Conservation (phyloP, 2,888 invertebrate species). For the Prosopocoilus inquinatus region DNA sequence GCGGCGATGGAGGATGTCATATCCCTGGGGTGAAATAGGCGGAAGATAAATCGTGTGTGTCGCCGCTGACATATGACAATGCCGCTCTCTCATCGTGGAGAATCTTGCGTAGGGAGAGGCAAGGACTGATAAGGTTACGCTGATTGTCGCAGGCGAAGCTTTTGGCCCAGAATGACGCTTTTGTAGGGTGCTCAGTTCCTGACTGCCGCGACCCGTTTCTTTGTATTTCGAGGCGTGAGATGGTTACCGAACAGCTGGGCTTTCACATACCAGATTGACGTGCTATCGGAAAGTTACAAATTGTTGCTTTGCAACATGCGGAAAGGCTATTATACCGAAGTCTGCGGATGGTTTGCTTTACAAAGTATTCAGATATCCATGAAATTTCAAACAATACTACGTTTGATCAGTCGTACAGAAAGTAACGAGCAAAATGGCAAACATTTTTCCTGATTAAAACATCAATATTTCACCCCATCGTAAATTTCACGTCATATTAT, state of each 20-base stretch:
- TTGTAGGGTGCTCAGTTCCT: conserved; percentile 4
- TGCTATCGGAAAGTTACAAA: conserved; percentile 25
- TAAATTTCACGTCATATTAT: too few relatives aligned
- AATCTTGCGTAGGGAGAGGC: conserved; percentile 1
- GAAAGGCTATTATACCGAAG: conserved; percentile 2
- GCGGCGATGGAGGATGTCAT: conserved; percentile 39
- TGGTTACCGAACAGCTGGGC: conserved; percentile 16
- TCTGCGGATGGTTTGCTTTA: not conserved
- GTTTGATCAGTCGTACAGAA: conserved; percentile 9
- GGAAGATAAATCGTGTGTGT: conserved; percentile 48
- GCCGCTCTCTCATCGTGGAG: conserved; percentile 24
- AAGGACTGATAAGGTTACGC: conserved; percentile 16
- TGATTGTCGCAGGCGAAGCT: conserved; percentile 13
- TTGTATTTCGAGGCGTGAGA: not conserved
- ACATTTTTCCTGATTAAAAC: too few relatives aligned
- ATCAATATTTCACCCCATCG: too few relatives aligned
- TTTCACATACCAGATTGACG: conserved; percentile 25
- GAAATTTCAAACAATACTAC: too few relatives aligned
- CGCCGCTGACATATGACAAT: conserved; percentile 49
- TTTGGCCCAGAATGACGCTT: conserved; percentile 6
- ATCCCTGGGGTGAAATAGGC: conserved; percentile 44
- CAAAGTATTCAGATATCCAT: not conserved
- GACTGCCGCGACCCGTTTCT: conserved; percentile 7
- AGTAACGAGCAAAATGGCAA: too few relatives aligned
- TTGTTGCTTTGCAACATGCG: conserved; percentile 18